Evolutionary conservation across 2,797 vertebrate species (phyloP), one percentile per base, ranked within the genome.

Genomic region (Helostoma temminkii): DNA sequence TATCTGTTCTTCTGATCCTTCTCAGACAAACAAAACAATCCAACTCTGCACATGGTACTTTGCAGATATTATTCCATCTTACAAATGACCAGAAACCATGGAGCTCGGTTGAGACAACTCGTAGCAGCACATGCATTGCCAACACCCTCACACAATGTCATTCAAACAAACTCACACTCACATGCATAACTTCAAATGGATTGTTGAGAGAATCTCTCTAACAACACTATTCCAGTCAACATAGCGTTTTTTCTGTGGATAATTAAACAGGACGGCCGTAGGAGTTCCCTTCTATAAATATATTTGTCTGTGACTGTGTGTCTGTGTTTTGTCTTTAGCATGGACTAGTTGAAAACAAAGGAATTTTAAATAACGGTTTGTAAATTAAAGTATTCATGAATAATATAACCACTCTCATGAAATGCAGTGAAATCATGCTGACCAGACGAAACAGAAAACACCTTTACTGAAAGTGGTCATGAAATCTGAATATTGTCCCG

Each of bases 61-160:
- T 34, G 28, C 46, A 49, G 30, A 61, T 19, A 58, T 68, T 59
- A 57, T 48, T 70, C 25, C 14, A 34, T 74, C 61, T 52, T 45
- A 74, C 69, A 69, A 65, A 64, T 34, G 54, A 74, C 37, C 50
- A 19, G 37, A 85, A 56, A 55, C 48, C 67, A 54, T 6, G 9
- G 50, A 71, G 53, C 58, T 77, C 42, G 48, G 52, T 37, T 64
- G 67, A 68, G 74, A 66, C 45, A 39, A 76, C 59, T 75, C 47
- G 21, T 71, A 84, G 79, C 80, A 86, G 78, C 73, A 73, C 80
- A 79, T 84, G 80, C 83, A 63, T 59, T 45, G 30, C 62, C 43
- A 78, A 60, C 73, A 71, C 45, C 63, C 9, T 74, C 42, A 57
- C 54, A 43, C 67, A 47, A 47, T 48, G 61, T 62, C 80, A 66